Percentiles rank a stretch among this genome's conserved stretches.
These are phyloP conservation scores for Cyclophora punctaria DNA, from an alignment of 2,888 invertebrate genomes.

Conservation along the genomic window DNA sequence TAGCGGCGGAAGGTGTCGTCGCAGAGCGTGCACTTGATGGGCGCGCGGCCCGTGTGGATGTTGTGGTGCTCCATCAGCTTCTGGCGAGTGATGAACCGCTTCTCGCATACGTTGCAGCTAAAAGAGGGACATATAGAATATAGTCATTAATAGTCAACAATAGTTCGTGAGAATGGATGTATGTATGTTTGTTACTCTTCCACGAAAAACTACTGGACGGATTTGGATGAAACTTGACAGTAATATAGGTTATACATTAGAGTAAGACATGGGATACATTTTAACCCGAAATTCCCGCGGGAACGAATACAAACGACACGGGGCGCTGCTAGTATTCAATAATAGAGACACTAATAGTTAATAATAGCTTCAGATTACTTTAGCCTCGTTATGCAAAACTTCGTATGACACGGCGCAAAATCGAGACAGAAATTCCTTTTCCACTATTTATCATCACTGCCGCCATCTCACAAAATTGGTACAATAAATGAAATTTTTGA, in stretches of 20 bases:
- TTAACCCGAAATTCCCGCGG: no score
- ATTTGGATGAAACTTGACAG: no score
- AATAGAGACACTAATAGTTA: no score
- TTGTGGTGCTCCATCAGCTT: constrained; percentile 88
- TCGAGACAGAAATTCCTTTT: not conserved
- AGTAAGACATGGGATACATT: no score
- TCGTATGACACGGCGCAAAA: not conserved
- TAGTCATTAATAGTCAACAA: not conserved
- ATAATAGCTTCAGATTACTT: no score
- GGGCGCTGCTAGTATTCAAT: no score
- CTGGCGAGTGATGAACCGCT: constrained; percentile 87
- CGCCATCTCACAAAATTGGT: not conserved
- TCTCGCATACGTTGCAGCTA: constrained; percentile 85
- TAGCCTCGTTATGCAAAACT: no score
- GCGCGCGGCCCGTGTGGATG: constrained; percentile 86
- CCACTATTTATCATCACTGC: not conserved
- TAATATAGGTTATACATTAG: no score
- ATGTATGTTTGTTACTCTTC: no score
- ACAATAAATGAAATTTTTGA: not conserved
- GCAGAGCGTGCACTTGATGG: constrained; percentile 87
- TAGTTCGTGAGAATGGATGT: no score
- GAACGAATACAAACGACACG: no score
- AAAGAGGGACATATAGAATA: not conserved
- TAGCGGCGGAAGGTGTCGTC: constrained; percentile 87
- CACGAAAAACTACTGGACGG: no score